Evolutionary conservation across 2,888 invertebrate species (phyloP).

Genomic region (Hemithea aestivaria): DNA sequence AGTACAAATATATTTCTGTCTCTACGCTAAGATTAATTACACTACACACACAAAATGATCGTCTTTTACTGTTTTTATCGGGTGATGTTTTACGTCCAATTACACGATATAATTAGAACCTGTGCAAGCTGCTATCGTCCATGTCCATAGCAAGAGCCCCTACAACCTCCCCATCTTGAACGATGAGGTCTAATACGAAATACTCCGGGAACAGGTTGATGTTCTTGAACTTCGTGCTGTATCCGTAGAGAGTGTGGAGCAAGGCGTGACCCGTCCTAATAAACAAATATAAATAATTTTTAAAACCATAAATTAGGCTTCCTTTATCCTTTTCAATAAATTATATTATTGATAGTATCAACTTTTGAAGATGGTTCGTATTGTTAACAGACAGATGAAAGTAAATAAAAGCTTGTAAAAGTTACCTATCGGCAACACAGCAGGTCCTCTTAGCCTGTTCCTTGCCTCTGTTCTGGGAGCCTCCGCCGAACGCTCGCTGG

Average conservation of each 20-base stretch:
- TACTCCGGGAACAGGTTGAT: constrained; percentile 97
- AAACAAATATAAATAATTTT: neutral
- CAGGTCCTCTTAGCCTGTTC: constrained; percentile 97
- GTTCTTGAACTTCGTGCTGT: constrained; percentile 93
- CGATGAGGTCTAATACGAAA: constrained; percentile 95
- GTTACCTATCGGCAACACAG: constrained; percentile 91
- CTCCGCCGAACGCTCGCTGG: constrained; percentile 98
- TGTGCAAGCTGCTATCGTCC: constrained; percentile 96
- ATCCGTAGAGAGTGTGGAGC: constrained; percentile 97
- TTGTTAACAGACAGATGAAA: too few species aligned
- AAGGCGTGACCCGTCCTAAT: constrained; percentile 96
- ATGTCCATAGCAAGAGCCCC: constrained; percentile 94
- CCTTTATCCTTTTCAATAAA: too few species aligned
- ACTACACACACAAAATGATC: too few species aligned
- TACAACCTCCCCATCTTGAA: constrained; percentile 91
- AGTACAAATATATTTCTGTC: too few species aligned
- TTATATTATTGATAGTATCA: too few species aligned
- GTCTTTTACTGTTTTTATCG: too few species aligned
- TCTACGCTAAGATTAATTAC: too few species aligned
- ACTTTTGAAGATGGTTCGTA: too few species aligned
- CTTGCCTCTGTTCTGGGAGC: constrained; percentile 94
- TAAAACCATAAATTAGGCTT: too few species aligned
- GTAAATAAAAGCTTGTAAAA: too few species aligned
- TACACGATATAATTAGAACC: too few species aligned
- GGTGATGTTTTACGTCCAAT: too few species aligned